These are phyloP conservation scores for Sibirionetta formosa DNA, from an alignment of 2,797 vertebrate species.

Conservation along the genomic window DNA sequence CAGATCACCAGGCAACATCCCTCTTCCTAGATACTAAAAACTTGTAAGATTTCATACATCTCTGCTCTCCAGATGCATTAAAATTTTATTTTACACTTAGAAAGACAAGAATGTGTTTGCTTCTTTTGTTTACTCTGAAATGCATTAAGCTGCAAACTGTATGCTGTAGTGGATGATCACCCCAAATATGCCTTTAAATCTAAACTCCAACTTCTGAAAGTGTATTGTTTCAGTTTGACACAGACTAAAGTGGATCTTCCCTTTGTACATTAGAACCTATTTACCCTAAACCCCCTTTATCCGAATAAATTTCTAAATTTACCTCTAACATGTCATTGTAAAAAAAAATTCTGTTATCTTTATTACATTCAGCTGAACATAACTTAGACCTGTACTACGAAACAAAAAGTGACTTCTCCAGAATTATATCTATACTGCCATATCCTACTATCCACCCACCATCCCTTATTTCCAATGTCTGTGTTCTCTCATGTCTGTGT, in stretches of 20 bases:
- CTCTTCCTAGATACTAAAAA: background rate
- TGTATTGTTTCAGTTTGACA: background rate
- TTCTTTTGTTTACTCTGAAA: background rate
- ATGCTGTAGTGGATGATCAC: background rate
- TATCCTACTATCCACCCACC: background rate
- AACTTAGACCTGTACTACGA: background rate
- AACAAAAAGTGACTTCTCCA: background rate
- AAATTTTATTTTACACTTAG: background rate
- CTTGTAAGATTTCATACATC: background rate
- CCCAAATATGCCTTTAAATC: background rate
- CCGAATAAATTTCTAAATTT: background rate
- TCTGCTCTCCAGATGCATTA: background rate
- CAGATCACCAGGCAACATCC: background rate
- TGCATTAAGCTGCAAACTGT: background rate
- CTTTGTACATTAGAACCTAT: background rate
- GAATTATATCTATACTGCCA: background rate
- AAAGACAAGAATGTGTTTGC: background rate
- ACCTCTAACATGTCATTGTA: background rate
- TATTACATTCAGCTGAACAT: background rate
- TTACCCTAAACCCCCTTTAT: background rate
- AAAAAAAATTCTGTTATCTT: background rate
- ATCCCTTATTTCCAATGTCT: background rate
- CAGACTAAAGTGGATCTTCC: background rate
- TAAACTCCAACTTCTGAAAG: background rate
- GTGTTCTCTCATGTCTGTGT: background rate